phyloP scores from a whole-genome alignment of 2,797 vertebrate genomes.

The Anabacerthia variegaticeps region DNA sequence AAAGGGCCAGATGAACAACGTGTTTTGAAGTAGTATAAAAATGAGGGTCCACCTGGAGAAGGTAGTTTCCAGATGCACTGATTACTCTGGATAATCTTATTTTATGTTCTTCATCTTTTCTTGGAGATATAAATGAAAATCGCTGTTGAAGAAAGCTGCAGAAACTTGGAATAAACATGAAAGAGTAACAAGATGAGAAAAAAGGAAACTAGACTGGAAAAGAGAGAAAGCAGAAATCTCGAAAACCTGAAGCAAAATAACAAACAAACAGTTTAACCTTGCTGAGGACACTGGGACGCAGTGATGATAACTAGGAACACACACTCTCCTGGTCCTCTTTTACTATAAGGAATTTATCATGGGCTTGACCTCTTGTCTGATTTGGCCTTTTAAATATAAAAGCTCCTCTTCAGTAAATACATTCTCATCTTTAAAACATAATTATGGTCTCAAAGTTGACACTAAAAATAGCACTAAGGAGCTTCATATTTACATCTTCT shows the following conservation, averaged over 20 bases:
- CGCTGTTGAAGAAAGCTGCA: not conserved
- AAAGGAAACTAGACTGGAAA: not conserved
- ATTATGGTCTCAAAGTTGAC: not conserved
- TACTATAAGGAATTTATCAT: not conserved
- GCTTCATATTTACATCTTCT: not conserved
- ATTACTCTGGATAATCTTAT: not conserved
- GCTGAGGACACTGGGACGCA: not conserved
- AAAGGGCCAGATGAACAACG: not conserved
- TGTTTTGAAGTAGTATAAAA: not conserved
- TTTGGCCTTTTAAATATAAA: not conserved
- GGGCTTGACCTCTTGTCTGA: not conserved
- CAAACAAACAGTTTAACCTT: not conserved
- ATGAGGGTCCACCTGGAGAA: not conserved
- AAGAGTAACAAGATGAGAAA: not conserved
- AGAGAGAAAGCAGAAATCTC: not conserved
- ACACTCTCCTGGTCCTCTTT: not conserved
- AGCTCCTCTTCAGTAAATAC: not conserved
- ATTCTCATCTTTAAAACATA: constrained; percentile 9
- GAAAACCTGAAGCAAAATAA: not conserved
- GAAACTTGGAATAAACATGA: not conserved
- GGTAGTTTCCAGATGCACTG: not conserved
- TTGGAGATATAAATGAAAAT: not conserved
- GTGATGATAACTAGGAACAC: not conserved
- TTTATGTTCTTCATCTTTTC: not conserved
- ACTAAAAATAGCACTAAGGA: constrained; percentile 45